phyloP scores from a whole-genome alignment of 2,113 vertebrate genomes.

The Ctenodactylus gundi region DNA sequence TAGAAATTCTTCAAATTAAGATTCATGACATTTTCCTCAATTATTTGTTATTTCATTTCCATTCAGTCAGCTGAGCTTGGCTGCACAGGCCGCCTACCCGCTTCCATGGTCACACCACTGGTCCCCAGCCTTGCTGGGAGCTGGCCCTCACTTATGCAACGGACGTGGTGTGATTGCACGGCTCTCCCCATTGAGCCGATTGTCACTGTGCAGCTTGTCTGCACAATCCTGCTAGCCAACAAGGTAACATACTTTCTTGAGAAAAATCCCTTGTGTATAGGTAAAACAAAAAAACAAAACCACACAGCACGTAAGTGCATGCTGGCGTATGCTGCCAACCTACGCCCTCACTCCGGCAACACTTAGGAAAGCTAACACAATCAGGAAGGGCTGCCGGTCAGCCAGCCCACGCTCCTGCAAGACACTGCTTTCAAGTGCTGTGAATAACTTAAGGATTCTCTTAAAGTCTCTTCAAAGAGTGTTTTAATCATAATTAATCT shows the following conservation, averaged over 20 bases:
- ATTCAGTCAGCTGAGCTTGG: constrained; percentile 26
- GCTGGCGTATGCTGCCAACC: constrained; percentile 63
- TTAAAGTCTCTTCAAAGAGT: constrained; percentile 24
- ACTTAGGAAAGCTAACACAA: not conserved
- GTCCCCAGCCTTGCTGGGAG: constrained; percentile 34
- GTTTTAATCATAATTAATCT: constrained; percentile 10
- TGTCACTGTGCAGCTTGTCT: constrained; percentile 74
- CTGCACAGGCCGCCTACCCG: not conserved
- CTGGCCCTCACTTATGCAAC: constrained; percentile 77
- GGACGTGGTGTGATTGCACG: constrained; percentile 64
- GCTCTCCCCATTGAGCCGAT: constrained; percentile 73
- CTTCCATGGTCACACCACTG: not conserved
- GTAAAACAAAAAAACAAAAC: constrained; percentile 59
- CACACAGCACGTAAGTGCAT: constrained; percentile 34
- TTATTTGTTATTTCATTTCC: constrained; percentile 58
- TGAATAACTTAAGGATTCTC: not conserved
- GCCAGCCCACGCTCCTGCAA: not conserved
- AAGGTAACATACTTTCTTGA: constrained; percentile 55
- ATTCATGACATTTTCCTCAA: not conserved
- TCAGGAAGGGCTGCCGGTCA: not conserved
- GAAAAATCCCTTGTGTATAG: constrained; percentile 75
- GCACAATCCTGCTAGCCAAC: constrained; percentile 66
- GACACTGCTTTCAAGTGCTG: not conserved
- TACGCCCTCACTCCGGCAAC: constrained; percentile 31
- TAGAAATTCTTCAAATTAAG: constrained; percentile 42